A percentile compares a stretch with the other conserved stretches of the same genome.
These are phyloP conservation scores for Pseudopipra pipra DNA, from an alignment of 2,113 vertebrate species.

Conservation along the genomic window DNA sequence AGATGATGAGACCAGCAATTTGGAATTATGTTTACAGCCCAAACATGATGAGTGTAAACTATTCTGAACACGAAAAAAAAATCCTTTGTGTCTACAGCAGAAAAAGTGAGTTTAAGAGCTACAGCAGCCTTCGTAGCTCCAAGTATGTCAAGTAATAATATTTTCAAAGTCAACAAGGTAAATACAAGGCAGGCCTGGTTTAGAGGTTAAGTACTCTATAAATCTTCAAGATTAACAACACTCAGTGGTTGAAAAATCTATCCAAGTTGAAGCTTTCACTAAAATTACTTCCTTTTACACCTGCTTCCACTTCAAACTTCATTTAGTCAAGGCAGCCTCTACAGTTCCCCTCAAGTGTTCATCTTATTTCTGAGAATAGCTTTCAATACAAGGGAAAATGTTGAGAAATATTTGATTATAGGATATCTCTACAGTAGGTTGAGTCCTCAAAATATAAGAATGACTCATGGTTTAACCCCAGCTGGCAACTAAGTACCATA, in stretches of 20 bases:
- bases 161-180: neutral
- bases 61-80: neutral
- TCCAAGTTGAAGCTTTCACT: neutral
- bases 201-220: neutral
- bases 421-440: neutral
- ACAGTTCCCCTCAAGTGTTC: neutral
- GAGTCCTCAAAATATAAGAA: neutral
- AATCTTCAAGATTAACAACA: neutral
- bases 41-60: neutral
- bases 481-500: neutral
- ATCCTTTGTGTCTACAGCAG: neutral
- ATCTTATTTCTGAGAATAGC: neutral
- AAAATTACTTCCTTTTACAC: neutral
- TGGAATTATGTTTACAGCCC: neutral
- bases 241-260: neutral
- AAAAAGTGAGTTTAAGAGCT: neutral
- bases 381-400: neutral
- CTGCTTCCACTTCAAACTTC: constrained; percentile 33
- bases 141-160: neutral
- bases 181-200: neutral
- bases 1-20: neutral
- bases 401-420: constrained; percentile 38
- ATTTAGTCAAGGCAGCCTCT: constrained; percentile 11
- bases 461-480: neutral
- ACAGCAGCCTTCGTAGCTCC: neutral